Evolutionary conservation across 2,888 invertebrate species (phyloP), one percentile per base, ranked within the genome.

Genomic region (Ennomos erosarius): DNA sequence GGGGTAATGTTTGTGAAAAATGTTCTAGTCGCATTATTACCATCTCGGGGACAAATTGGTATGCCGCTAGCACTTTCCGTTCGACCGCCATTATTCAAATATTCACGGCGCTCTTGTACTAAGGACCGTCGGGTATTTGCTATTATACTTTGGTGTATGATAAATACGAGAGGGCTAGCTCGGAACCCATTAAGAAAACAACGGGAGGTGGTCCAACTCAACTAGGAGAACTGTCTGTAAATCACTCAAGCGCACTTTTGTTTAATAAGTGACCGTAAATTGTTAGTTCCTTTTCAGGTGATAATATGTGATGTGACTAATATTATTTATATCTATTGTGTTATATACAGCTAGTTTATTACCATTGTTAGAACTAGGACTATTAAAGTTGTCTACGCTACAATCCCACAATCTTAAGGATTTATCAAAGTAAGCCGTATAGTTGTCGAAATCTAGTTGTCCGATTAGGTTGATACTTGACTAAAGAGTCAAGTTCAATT

Each of bases 1-100:
- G 76, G 78, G 74, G 73, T 70, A 72, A 62, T 73, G 75, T 67
- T 79, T 73, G 79, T 88, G 86, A 90, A 88, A 89, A 90, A 88
- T 88, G 86, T 77, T 82, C 76, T 70, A 75, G 81, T 75, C 79
- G 77, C 85, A 78, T 87, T 89, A 90, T 90, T 87, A 87, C 84
- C 86, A 84, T 88, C 85, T 78, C 78, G 70, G 74, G 78, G 81
- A 86, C 82, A 83, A 87, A 87, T 90, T 89, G 85, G 87, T 90
- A 88, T 90, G 86, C 90, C 81, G 81, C 82, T 71, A 79, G 85
- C 84, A 79, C 79, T 79, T 81, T 79, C 75, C 78, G 79, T 78
- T 83, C 81, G 79, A 83, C 84, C 81, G 85, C 79, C 79, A 89
- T 90, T 89, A 87, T 87, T 90, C 90, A 90, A 90, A 90, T 90